Evolutionary conservation across 2,113 vertebrate species (phyloP), one percentile per base, ranked within the genome.

Genomic region (Leiothrix lutea): DNA sequence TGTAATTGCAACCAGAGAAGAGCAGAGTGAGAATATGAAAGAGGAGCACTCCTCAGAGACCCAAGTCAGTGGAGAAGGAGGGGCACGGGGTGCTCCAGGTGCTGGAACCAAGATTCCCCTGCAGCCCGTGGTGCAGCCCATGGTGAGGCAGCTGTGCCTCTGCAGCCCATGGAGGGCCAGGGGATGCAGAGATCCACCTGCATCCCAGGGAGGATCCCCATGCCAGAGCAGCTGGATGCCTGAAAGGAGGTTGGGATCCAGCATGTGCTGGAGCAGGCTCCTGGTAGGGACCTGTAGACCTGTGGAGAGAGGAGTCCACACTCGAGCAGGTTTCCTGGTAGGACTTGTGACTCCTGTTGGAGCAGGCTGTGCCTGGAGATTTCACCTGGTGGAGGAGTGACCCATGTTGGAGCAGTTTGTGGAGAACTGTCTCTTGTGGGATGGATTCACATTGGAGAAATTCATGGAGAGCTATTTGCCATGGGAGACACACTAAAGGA

Each of bases 21-120:
- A 35, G 16, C 0, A 0, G 4, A 20, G 16, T 57, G 42, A 73
- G 48, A 57, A 8, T 1, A 16, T 12, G 23, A 28, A 50, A 29
- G 20, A 57, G 35, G 24, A 74, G 6, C 8, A 74, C 29, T 66
- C 42, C 48, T 31, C 42, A 85, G 51, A 42, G 3, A 11, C 16
- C 29, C 24, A 31, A 35, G 16, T 13, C 14, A 17, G 0, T 21
- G 31, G 0, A 57, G 29, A 74, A 8, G 35, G 44, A 66, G 25
- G 15, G 20, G 6, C 0, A 57, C 5, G 35, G 66, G 3, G 0
- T 35, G 35, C 3, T 57, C 8, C 60, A 48, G 42, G 19, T 15
- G 6, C n/a, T 1, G 1, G n/a, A 47, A 40, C n/a, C 0, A 48
- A 56, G 50, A 56, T 74, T 48, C 10, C 0, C 24, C 42, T 57